Percentiles rank a stretch among this genome's conserved stretches.
Evolutionary conservation across 1,140 invertebrate species (phyloP).

Genomic region (Papilio glaucus): DNA sequence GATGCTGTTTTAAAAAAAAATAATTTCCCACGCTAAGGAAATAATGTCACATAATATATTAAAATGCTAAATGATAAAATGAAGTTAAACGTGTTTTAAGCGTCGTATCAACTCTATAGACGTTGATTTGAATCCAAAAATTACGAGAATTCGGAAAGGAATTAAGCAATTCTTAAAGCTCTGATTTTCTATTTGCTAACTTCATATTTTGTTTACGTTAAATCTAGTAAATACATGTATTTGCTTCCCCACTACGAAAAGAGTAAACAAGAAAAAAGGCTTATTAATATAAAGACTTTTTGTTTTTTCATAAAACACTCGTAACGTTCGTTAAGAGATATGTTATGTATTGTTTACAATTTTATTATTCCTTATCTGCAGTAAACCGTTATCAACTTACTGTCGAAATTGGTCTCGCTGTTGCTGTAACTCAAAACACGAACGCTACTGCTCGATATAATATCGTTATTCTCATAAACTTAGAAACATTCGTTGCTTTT

Average conservation of each 20-base stretch:
- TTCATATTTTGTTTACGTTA: not conserved
- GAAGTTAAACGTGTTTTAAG: conserved; percentile 2
- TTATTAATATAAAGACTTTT: conserved; percentile 30
- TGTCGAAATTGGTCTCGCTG: conserved; percentile 69
- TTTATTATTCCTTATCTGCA: conserved; percentile 66
- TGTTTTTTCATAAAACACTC: conserved; percentile 64
- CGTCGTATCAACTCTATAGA: not conserved
- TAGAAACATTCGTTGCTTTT: conserved; percentile 5
- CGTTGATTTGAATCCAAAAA: not conserved
- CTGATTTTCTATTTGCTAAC: not conserved
- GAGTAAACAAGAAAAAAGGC: not conserved
- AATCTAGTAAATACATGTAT: not conserved
- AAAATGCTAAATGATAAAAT: not conserved
- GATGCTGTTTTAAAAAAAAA: conserved; percentile 13
- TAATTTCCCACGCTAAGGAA: conserved; percentile 20
- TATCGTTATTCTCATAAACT: conserved; percentile 32
- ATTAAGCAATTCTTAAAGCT: not conserved
- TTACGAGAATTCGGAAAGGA: not conserved
- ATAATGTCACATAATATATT: conserved; percentile 22
- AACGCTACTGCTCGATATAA: conserved; percentile 40
- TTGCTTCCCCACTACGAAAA: not conserved
- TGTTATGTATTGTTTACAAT: conserved; percentile 76
- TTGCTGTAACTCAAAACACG: conserved; percentile 63
- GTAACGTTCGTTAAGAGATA: conserved; percentile 67
- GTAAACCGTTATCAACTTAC: conserved; percentile 66